phyloP scores from a whole-genome alignment of 1,140 invertebrate genomes.

The Scaptomyza hsui region DNA sequence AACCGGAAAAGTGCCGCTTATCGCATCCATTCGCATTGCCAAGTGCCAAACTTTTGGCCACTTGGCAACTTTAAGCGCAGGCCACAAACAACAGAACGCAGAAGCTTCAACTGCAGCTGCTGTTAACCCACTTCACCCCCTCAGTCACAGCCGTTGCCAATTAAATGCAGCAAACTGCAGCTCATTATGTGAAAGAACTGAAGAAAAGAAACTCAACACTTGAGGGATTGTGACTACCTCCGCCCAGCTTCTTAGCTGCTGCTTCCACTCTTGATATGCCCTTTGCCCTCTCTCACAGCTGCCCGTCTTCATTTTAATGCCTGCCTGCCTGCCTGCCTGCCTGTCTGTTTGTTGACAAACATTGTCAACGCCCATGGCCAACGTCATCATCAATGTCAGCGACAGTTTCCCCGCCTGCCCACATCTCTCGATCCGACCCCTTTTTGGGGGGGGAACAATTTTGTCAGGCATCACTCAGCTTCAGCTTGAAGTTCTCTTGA shows the following conservation, averaged over 20 bases:
- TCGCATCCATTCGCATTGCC: slow-evolving; percentile 64
- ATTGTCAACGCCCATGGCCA: slow-evolving; percentile 73
- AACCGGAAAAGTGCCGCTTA: slow-evolving; percentile 65
- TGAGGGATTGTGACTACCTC: slow-evolving; percentile 26
- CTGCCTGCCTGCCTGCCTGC: slow-evolving; percentile 41
- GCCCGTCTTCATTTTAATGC: slow-evolving; percentile 68
- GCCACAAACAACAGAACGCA: slow-evolving; percentile 58
- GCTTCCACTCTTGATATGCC: background rate
- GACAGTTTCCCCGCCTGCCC: slow-evolving; percentile 18
- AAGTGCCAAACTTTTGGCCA: slow-evolving; percentile 52
- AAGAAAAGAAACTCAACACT: slow-evolving; percentile 41
- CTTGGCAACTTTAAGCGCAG: slow-evolving; percentile 49
- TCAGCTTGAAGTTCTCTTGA: slow-evolving; percentile 61
- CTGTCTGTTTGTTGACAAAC: slow-evolving; percentile 61
- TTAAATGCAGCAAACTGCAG: slow-evolving; percentile 72
- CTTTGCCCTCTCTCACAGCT: slow-evolving; percentile 1
- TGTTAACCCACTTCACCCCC: background rate
- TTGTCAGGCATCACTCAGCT: slow-evolving; percentile 63
- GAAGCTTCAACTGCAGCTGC: slow-evolving; percentile 19
- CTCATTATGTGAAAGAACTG: slow-evolving; percentile 50
- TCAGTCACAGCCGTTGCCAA: slow-evolving; percentile 22
- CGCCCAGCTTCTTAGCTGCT: slow-evolving; percentile 37
- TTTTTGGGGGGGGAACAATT: background rate
- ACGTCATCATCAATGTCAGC: slow-evolving; percentile 77
- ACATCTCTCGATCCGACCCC: background rate